Percentiles rank a stretch among this genome's conserved stretches.
Conservation (phyloP, 2,888 invertebrate genomes). For the Acrobasis suavella region DNA sequence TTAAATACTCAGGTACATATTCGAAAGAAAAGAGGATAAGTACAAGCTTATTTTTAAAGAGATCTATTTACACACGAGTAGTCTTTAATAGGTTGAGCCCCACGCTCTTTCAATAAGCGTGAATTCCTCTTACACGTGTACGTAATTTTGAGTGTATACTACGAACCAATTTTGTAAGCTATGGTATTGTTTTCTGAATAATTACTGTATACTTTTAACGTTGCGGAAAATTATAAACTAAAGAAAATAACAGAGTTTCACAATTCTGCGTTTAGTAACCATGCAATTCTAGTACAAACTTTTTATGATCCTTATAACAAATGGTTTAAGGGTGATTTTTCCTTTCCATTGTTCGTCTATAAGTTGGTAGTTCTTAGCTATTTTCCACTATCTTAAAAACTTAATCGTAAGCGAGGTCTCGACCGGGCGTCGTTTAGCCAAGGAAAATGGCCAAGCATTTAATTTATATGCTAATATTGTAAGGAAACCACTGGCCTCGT, state of each 20-base stretch:
- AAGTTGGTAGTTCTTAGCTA: conserved; percentile 35
- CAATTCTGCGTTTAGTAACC: not conserved
- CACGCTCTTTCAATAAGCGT: no score
- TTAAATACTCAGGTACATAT: no score
- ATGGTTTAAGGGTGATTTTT: conserved; percentile 18
- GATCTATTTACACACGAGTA: no score
- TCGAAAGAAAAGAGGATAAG: no score
- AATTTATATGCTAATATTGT: conserved; percentile 72
- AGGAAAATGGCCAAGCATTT: conserved; percentile 55
- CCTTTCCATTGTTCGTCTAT: conserved; percentile 23
- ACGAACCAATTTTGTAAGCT: not conserved
- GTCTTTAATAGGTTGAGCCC: no score
- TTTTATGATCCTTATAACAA: conserved; percentile 1
- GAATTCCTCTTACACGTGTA: not conserved
- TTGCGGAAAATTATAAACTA: conserved; percentile 1
- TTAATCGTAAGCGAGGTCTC: conserved; percentile 48
- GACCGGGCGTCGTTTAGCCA: conserved; percentile 43
- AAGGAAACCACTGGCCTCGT: conserved; percentile 40
- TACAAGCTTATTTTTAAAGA: no score
- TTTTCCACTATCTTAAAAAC: conserved; percentile 52
- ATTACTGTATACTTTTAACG: not conserved
- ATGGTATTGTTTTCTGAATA: not conserved
- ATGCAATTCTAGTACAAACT: not conserved
- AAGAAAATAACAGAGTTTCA: conserved; percentile 5
- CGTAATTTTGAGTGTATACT: not conserved